Base-by-base conservation (phyloP, 2,113 vertebrate genomes). In the Poecilia latipinna region DNA sequence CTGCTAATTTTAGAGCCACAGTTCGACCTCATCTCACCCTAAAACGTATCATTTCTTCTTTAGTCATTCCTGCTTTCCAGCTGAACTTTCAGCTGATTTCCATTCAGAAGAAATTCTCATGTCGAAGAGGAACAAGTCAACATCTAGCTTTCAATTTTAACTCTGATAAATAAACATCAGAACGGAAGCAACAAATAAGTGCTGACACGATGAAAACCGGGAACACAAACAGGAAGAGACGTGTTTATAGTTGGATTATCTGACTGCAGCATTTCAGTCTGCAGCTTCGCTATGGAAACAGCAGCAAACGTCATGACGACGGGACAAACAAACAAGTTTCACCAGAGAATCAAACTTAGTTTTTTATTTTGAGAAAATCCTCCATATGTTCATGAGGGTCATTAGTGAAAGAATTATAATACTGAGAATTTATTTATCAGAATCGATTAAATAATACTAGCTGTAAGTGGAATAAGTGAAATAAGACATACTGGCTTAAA, bases 1-100 rank as follows among this genome's bases (percentile, higher is more conserved):
- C 11, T 33, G 70, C 77, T 82, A 82, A 75, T 33, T 78, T 51
- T 75, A 65, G 74, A 32, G 17, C 48, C 22, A 22, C 15, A 5
- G 17, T 48, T 48, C 17, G 17, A 48, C 13, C 44, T 48, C 44
- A 48, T 48, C 44, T 17, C 72, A 19, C 28, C 32, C 37, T 15
- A 12, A 22, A 3, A 37, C n/a, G 26, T 2, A 10, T 28, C 11
- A 8, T 29, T 15, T 3, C 13, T 29, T 68, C 15, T 48, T 63
- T 63, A 29, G 28, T 32, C 61, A 63, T 32, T 2, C 2, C 61
- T 19, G 6, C 44, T 42, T 15, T 42, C 13, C 39, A 42, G 39
- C 26, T 15, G 26, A 12, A 44, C 48, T 11, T 48, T 5, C 22
- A n/a, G 51, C 51, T 57, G 51, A 57, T 57, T 57, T 57, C 22